Base-by-base conservation (phyloP, 64 coral and sea anemone species). In the Acropora yongei region DNA sequence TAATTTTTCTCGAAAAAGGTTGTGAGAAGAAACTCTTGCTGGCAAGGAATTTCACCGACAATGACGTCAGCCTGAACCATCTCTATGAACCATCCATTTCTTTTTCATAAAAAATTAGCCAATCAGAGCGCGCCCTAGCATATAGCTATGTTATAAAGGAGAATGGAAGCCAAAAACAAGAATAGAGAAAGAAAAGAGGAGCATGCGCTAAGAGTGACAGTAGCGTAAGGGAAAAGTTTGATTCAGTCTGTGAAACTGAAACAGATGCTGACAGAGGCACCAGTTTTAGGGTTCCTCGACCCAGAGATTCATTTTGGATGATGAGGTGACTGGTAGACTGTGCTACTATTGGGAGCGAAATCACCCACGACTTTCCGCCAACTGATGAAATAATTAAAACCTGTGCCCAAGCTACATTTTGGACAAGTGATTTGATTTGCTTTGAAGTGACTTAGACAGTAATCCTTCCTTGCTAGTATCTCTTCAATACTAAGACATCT, bases 211-310 rank as follows among this genome's bases (percentile, higher is more conserved):
- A 51, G 43, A 65, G 68, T 53, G 41, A 74, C 43, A 44, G 78
- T 14, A 49, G 77, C 50, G 49, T 91, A 39, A 83, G 49, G 68
- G 89, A 83, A 11, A 71, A 79, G 41, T 91, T 79, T 66, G 69
- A 91, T 69, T 44, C 89, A 50, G 45, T 91, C 84, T 82, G 71
- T 74, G 46, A 88, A 67, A 46, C 65, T 73, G 6, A 95, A 95
- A 55, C 84, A 47, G 77, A 74, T 6, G 82, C 89, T 91, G 91
- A 55, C 84, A 47, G 77, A 74, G 14, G 82, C 89, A n/a, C 94
- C 89, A 40, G 94, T 88, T 49, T 88, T 95, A 45, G 89, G 89
- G 7, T 95, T 75, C 84, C 94, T 84, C 68, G 94, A 92, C 75
- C 1, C 18, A 10, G 41, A 44, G 40, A 17, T 95, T 92, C 53